Evolutionary conservation across 1,140 invertebrate genomes (phyloP), one percentile per base, ranked within the genome.

Genomic region (Heliconius himera): DNA sequence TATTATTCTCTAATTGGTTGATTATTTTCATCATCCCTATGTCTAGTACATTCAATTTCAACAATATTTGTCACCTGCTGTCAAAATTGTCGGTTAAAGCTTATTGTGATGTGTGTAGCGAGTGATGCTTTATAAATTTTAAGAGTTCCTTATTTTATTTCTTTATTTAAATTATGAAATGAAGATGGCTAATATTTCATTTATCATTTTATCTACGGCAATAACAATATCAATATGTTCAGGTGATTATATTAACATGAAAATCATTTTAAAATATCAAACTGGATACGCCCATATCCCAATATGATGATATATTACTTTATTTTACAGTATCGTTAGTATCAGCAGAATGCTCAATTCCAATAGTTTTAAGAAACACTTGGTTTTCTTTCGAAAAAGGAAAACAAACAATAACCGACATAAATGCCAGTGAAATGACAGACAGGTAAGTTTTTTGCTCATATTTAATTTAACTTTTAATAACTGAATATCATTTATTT

Each of bases 351-450:
- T 96, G 96, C 86, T 94, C 94, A 38, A 97, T 98, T 88, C 97
- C 98, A 33, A 87, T 96, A 79, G 96, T 98, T 73, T 93, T 99
- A 41, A 95, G 97, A 89, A 98, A 98, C 76, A 96, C 97, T 51
- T 99, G 98, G 98, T 99, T 98, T 94, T 98, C 97, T 13, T 97
- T 98, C 96, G 98, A 99, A 96, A 97, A 97, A 94, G 97, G 98
- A 26, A 94, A 95, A 85, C 97, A 98, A 87, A 98, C 97, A 1
- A 95, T 97, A 72, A 99, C 98, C 8, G 96, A 97, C 87, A 96
- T 99, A 46, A 97, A 98, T 94, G 96, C 96, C 0, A 96, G 96
- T 66, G 95, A 95, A 38, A 98, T 98, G 97, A 96, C 96, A 20
- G 93, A 95, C 83, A 95, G 91, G 94, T 95, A 88, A 81, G 56